Percentiles rank a stretch among this genome's conserved stretches.
Evolutionary conservation across 1,140 invertebrate genomes (phyloP).

Genomic region (Leucophenga varia): DNA sequence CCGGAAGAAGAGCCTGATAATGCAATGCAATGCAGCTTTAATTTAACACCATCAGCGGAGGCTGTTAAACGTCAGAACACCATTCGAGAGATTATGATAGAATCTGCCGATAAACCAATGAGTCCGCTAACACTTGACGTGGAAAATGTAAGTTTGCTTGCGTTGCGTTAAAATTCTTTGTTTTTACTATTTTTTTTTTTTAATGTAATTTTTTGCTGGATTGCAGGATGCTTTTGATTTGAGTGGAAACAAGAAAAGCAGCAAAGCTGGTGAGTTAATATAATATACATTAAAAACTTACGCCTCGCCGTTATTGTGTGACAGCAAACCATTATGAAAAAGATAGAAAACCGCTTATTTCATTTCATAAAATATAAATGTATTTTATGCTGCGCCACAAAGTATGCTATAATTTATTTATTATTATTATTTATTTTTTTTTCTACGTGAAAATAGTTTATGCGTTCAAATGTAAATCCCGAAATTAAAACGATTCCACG

Average conservation of each 20-base stretch:
- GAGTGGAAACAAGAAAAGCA: slow-evolving; percentile 45
- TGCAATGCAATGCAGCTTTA: slow-evolving; percentile 40
- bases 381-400: no score
- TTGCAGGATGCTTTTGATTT: slow-evolving; percentile 67
- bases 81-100: slow-evolving; percentile 44
- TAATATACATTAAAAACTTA: no score
- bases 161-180: background rate
- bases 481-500: no score
- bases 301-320: no score
- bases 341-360: no score
- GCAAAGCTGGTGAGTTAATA: slow-evolving; percentile 21
- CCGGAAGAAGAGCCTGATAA: slow-evolving; percentile 39
- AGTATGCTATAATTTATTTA: no score
- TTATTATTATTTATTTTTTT: no score
- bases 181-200: background rate
- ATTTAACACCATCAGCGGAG: slow-evolving; percentile 39
- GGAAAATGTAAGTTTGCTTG: slow-evolving; percentile 65
- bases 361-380: no score
- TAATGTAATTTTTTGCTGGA: slow-evolving; percentile 2
- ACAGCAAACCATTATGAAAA: no score
- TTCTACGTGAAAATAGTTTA: no score
- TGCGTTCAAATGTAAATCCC: no score
- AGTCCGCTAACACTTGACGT: slow-evolving; percentile 60
- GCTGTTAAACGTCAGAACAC: slow-evolving; percentile 38
- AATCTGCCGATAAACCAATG: slow-evolving; percentile 28